A percentile compares a stretch with the other conserved stretches of the same genome.
Conservation (phyloP, 1,140 invertebrate genomes). For the Zaprionus davidi region DNA sequence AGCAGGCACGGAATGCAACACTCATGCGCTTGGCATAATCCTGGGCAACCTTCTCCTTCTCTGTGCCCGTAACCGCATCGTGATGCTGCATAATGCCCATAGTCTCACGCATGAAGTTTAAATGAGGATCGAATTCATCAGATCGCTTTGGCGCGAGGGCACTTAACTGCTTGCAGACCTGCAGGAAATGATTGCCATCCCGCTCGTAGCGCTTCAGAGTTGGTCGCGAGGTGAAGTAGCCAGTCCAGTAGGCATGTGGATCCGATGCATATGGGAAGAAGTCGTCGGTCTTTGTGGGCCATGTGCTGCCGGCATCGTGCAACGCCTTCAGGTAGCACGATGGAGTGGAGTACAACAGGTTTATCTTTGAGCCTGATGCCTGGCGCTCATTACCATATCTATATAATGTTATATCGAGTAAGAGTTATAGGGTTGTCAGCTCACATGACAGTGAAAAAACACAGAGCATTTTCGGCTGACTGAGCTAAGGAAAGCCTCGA, state of each 20-base stretch:
- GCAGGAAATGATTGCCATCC: conserved; percentile 91
- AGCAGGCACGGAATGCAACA: conserved; percentile 65
- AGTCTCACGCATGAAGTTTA: conserved; percentile 85
- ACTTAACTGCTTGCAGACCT: conserved; percentile 87
- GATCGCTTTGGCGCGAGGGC: conserved; percentile 69
- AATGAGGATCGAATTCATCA: conserved; percentile 65
- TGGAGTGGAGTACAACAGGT: conserved; percentile 96
- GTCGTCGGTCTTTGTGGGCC: conserved; percentile 91
- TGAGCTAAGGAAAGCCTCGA: conserved; percentile 62
- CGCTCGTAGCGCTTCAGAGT: conserved; percentile 93
- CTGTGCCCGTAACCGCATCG: conserved; percentile 95
- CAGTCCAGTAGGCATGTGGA: conserved; percentile 95
- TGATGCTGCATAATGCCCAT: conserved; percentile 96
- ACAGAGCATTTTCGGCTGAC: not conserved
- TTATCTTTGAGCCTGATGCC: conserved; percentile 87
- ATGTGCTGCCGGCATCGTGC: conserved; percentile 87
- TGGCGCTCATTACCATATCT: conserved; percentile 87
- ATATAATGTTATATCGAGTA: not conserved
- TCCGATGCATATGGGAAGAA: conserved; percentile 97
- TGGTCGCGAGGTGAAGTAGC: conserved; percentile 96
- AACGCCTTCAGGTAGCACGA: conserved; percentile 96
- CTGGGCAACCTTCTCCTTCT: conserved; percentile 93
- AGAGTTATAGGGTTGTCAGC: not conserved
- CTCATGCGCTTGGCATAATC: conserved; percentile 92
- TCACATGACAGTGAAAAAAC: not conserved